phyloP scores from a whole-genome alignment of 1,140 invertebrate genomes.

The Hyphantria cunea region DNA sequence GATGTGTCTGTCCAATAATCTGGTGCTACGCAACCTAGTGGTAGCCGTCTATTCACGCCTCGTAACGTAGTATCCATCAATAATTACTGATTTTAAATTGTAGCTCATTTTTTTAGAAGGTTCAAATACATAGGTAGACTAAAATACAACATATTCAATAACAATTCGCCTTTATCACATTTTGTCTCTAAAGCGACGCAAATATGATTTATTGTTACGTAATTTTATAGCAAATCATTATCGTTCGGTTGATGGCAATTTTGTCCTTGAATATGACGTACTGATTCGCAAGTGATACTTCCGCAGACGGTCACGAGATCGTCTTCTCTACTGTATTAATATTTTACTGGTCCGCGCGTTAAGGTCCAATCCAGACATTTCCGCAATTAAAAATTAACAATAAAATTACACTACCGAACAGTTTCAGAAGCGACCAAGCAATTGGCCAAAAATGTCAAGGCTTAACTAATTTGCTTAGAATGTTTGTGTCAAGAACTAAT shows the following conservation, averaged over 20 bases:
- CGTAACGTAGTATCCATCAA: no score
- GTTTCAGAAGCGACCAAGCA: background rate
- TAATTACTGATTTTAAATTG: no score
- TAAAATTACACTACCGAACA: background rate
- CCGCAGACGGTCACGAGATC: slow-evolving; percentile 64
- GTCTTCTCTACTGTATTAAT: slow-evolving; percentile 47
- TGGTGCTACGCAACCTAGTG: no score
- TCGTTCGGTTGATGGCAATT: slow-evolving; percentile 36
- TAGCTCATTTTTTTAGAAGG: no score
- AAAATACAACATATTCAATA: no score
- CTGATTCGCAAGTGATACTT: slow-evolving; percentile 71
- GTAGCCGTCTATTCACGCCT: no score
- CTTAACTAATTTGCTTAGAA: background rate
- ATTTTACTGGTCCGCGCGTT: slow-evolving; percentile 45
- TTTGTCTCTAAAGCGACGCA: slow-evolving; percentile 16
- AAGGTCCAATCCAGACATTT: slow-evolving; percentile 46
- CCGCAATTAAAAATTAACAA: slow-evolving; percentile 45
- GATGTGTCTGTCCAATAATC: no score
- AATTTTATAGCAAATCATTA: background rate
- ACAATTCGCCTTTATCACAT: background rate
- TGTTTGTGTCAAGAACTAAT: slow-evolving; percentile 17
- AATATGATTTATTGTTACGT: slow-evolving; percentile 11
- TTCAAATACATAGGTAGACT: no score
- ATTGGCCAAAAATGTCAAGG: no score
- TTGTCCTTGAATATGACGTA: slow-evolving; percentile 54